A percentile compares a stretch with the other conserved stretches of the same genome.
Conservation (phyloP, 2,888 invertebrate species). For the Hoplodrina blanda region DNA sequence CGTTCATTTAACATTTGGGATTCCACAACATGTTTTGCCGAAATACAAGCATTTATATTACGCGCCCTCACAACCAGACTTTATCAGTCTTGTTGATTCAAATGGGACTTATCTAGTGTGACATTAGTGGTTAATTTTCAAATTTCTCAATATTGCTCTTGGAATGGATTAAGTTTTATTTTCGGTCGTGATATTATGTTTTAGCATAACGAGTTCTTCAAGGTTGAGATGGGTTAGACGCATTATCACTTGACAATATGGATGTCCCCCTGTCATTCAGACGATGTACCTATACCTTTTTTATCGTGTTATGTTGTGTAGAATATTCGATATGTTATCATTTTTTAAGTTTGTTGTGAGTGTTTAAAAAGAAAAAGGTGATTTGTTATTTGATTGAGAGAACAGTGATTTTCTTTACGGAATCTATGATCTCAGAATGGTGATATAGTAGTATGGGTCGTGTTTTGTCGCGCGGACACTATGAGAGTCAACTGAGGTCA, state of each 20-base stretch:
- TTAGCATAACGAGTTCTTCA: slow-evolving; percentile 87
- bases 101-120: slow-evolving; percentile 28
- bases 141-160: slow-evolving; percentile 69
- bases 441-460: slow-evolving; percentile 36
- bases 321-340: slow-evolving; percentile 46
- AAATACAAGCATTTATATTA: slow-evolving; percentile 38
- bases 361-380: slow-evolving; percentile 30
- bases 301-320: slow-evolving; percentile 34
- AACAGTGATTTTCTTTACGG: slow-evolving; percentile 30
- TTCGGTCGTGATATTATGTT: slow-evolving; percentile 80
- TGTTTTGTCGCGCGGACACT: slow-evolving; percentile 44
- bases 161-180: slow-evolving; percentile 74
- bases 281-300: slow-evolving; percentile 45
- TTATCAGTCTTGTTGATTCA: slow-evolving; percentile 23
- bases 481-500: slow-evolving; percentile 67
- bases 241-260: slow-evolving; percentile 74
- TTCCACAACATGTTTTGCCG: slow-evolving; percentile 7
- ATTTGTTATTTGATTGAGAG: slow-evolving; percentile 1
- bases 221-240: slow-evolving; percentile 78
- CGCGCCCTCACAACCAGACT: slow-evolving; percentile 7
- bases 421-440: slow-evolving; percentile 47
- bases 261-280: slow-evolving; percentile 70
- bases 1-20: neutral
- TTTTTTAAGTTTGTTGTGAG: slow-evolving; percentile 27
- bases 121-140: slow-evolving; percentile 60